These are phyloP conservation scores for Gasteruption jaculator DNA, from an alignment of 2,888 invertebrate species.

Conservation along the genomic window DNA sequence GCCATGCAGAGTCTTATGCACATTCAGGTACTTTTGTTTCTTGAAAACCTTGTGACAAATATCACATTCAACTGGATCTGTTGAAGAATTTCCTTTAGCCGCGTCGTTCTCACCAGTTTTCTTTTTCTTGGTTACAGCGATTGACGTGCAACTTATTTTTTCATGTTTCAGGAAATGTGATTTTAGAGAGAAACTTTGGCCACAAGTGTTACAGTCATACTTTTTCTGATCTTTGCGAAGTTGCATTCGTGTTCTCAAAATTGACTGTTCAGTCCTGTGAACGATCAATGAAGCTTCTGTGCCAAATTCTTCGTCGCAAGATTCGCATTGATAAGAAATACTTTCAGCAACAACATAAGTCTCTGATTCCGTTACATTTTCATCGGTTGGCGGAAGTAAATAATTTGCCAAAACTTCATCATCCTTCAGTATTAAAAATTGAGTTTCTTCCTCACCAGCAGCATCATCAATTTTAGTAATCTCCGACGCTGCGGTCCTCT, in stretches of 20 bases:
- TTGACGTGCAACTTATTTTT: slow-evolving; percentile 5
- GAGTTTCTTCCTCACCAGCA: no score
- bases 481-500: no score
- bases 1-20: slow-evolving; percentile 43
- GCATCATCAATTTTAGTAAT: no score
- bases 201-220: slow-evolving; percentile 57
- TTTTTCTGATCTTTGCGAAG: slow-evolving; percentile 48
- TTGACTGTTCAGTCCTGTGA: slow-evolving; percentile 32
- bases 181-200: slow-evolving; percentile 53
- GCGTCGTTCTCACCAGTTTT: slow-evolving; percentile 6
- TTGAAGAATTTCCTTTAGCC: background rate
- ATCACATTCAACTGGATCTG: slow-evolving; percentile 28
- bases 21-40: slow-evolving; percentile 33
- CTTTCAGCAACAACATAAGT: no score
- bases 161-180: slow-evolving; percentile 19
- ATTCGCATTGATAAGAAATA: slow-evolving; percentile 27
- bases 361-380: no score
- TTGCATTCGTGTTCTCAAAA: slow-evolving; percentile 23
- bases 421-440: no score
- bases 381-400: no score
- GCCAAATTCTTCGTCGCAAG: slow-evolving; percentile 29
- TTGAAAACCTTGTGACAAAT: slow-evolving; percentile 38
- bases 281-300: slow-evolving; percentile 23
- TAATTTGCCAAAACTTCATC: no score
- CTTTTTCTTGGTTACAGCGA: background rate